Conservation (phyloP, 1,140 invertebrate species). For the Philotrypesis tridentata region DNA sequence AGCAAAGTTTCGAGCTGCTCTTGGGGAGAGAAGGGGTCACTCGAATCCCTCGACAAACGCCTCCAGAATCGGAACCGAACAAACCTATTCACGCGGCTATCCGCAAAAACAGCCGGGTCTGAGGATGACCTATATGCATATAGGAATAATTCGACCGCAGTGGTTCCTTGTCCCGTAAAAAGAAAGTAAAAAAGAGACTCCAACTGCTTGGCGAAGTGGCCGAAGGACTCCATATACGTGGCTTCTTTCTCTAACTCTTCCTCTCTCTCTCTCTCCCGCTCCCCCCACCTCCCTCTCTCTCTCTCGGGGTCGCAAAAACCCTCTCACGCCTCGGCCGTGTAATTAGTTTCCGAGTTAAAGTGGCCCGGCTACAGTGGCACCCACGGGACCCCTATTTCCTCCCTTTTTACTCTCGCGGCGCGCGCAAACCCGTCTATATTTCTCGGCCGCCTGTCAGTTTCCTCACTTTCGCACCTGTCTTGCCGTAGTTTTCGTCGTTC, state of each 20-base stretch:
- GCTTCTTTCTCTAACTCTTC: no score
- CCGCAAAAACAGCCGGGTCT: no score
- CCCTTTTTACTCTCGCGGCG: neutral
- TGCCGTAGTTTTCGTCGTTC: neutral
- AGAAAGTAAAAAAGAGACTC: neutral
- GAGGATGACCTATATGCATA: no score
- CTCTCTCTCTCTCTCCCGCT: constrained; percentile 34
- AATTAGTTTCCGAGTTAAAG: constrained; percentile 70
- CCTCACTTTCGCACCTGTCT: neutral
- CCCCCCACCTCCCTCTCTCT: constrained; percentile 43
- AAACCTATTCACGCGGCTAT: neutral
- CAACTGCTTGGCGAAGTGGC: neutral
- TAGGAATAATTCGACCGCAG: neutral
- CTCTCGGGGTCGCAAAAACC: constrained; percentile 58
- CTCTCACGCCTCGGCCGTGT: constrained; percentile 59
- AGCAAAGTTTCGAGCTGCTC: neutral
- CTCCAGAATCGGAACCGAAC: neutral
- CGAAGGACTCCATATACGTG: constrained; percentile 1
- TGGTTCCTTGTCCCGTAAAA: neutral
- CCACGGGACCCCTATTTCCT: constrained; percentile 32
- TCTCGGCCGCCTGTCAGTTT: constrained; percentile 15
- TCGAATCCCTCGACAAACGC: neutral
- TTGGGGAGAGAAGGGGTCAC: neutral
- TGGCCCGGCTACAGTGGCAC: constrained; percentile 53
- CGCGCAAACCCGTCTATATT: constrained; percentile 8